phyloP scores from a whole-genome alignment of 2,113 vertebrate genomes.

The Mionectes macconnelli region DNA sequence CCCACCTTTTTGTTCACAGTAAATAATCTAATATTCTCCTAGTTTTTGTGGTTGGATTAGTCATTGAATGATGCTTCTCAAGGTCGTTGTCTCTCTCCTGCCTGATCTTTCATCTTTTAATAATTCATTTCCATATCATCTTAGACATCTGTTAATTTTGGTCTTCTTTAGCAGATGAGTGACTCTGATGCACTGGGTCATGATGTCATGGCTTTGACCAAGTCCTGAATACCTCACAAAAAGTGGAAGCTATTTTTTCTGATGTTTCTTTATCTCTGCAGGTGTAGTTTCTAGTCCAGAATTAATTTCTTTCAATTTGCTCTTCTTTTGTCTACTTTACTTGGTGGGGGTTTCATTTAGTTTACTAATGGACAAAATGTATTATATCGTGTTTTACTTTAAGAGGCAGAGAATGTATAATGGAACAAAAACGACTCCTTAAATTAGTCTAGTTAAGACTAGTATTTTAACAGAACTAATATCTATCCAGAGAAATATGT shows the following conservation, averaged over 20 bases:
- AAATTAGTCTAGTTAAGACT: background rate
- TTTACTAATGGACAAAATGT: background rate
- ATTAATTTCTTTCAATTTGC: background rate
- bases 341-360: background rate
- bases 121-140: background rate
- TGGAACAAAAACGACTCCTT: background rate
- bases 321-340: background rate
- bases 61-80: background rate
- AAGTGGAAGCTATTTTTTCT: fast-evolving
- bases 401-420: background rate
- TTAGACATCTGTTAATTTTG: background rate
- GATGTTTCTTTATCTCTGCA: background rate
- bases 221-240: background rate
- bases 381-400: background rate
- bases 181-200: background rate
- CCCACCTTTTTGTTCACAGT: background rate
- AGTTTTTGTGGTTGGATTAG: background rate
- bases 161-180: background rate
- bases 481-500: background rate
- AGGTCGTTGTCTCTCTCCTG: background rate
- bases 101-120: background rate
- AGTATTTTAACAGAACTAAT: background rate
- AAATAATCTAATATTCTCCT: background rate
- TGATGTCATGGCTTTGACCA: background rate
- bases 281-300: background rate